Conservation (phyloP, 2,113 vertebrate species). For the Sebastes fasciatus region DNA sequence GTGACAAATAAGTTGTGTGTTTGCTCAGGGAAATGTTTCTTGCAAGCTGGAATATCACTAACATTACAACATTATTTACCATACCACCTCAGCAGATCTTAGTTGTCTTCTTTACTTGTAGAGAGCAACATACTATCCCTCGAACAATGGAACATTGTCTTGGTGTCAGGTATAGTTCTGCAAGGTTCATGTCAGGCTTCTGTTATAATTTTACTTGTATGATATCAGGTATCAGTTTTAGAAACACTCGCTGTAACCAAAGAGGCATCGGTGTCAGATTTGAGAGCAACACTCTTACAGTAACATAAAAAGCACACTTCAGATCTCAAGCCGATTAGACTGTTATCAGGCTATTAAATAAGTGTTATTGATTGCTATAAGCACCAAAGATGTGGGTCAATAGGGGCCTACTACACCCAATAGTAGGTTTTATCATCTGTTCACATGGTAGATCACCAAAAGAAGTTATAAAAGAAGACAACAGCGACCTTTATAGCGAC, state of each 20-base stretch:
- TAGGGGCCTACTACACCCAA: too few relatives aligned
- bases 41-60: background rate
- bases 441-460: too few relatives aligned
- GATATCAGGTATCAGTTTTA: background rate
- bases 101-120: background rate
- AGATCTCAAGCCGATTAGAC: background rate
- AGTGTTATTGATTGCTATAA: too few relatives aligned
- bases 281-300: background rate
- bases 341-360: too few relatives aligned
- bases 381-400: too few relatives aligned
- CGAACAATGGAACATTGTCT: background rate
- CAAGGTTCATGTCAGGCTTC: background rate
- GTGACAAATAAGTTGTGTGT: background rate
- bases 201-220: background rate
- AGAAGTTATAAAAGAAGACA: too few relatives aligned
- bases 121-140: background rate
- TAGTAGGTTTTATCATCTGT: too few relatives aligned
- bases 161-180: background rate
- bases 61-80: background rate
- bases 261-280: background rate
- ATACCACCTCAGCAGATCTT: background rate
- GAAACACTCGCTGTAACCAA: background rate
- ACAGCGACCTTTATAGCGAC: too few relatives aligned
- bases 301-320: background rate
- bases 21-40: background rate